Percentiles rank a stretch among this genome's conserved stretches.
Conservation (phyloP, 2,797 vertebrate genomes). For the Notolepis coatsorum region DNA sequence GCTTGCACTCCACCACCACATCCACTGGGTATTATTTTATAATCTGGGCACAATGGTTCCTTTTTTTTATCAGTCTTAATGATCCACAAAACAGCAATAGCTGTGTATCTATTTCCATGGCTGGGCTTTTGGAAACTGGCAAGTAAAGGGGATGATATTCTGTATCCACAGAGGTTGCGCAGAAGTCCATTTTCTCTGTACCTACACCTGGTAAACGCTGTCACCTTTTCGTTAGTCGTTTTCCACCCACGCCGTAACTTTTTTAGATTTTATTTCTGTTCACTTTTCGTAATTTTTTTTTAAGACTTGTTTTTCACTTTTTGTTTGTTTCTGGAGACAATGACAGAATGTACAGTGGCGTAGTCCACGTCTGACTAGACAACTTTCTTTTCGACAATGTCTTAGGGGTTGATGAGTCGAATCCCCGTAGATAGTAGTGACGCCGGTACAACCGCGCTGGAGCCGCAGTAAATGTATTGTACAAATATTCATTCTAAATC, state of each 20-base stretch:
- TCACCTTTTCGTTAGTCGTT: constrained; percentile 16
- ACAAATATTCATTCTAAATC: constrained; percentile 35
- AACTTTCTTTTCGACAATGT: constrained; percentile 1
- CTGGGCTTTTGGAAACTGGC: not conserved
- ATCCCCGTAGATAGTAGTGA: constrained; percentile 25
- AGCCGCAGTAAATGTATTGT: constrained; percentile 36
- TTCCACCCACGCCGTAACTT: constrained; percentile 5
- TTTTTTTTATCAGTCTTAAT: constrained; percentile 11
- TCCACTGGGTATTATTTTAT: not conserved
- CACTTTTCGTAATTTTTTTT: too few species aligned
- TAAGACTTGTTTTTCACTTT: constrained; percentile 11
- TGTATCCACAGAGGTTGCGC: constrained; percentile 11
- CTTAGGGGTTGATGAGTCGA: not conserved
- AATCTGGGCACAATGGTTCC: not conserved
- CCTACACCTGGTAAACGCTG: constrained; percentile 3
- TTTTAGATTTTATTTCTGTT: constrained; percentile 35
- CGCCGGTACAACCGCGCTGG: constrained; percentile 34
- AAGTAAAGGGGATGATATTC: not conserved
- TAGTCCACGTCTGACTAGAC: not conserved
- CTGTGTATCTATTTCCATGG: not conserved
- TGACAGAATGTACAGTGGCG: constrained; percentile 39
- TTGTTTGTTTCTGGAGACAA: constrained; percentile 21
- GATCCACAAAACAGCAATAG: constrained; percentile 1
- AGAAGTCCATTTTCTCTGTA: not conserved
- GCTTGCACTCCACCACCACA: too few species aligned